These are phyloP conservation scores for Tetragnatha montana DNA, from an alignment of 2,888 invertebrate species.

Conservation along the genomic window DNA sequence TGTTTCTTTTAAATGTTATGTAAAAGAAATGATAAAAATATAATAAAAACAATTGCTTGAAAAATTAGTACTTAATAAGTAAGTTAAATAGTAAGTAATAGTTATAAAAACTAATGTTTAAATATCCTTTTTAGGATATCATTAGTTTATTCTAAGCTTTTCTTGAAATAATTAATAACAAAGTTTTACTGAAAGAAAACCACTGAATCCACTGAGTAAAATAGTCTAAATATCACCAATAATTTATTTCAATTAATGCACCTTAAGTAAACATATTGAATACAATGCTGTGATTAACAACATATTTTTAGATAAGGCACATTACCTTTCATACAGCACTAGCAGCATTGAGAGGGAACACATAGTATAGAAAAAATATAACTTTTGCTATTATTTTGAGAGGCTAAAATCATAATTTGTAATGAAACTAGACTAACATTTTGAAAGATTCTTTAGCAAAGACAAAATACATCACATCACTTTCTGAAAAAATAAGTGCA, in stretches of 20 bases:
- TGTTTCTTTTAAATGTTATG: no score
- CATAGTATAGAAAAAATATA: constrained; percentile 20
- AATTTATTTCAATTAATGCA: constrained; percentile 67
- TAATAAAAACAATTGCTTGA: no score
- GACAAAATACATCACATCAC: neutral
- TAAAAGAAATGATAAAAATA: no score
- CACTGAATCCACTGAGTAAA: neutral
- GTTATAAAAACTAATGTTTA: no score
- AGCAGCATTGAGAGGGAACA: constrained; percentile 43
- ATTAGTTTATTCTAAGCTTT: no score
- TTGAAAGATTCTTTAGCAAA: neutral
- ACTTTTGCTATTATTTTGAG: neutral
- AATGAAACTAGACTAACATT: neutral
- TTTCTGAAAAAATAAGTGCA: neutral
- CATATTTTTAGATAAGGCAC: constrained; percentile 66
- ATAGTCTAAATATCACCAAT: constrained; percentile 47
- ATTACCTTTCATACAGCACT: constrained; percentile 65
- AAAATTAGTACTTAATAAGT: no score
- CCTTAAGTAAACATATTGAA: constrained; percentile 65
- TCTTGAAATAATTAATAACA: no score
- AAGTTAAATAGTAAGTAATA: no score
- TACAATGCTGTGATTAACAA: constrained; percentile 54
- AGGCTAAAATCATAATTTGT: neutral
- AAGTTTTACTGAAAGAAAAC: neutral
- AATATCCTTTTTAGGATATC: no score